Evolutionary conservation across 92 coral and sea anemone genomes (phyloP).

Genomic region (Porites cylindrica): DNA sequence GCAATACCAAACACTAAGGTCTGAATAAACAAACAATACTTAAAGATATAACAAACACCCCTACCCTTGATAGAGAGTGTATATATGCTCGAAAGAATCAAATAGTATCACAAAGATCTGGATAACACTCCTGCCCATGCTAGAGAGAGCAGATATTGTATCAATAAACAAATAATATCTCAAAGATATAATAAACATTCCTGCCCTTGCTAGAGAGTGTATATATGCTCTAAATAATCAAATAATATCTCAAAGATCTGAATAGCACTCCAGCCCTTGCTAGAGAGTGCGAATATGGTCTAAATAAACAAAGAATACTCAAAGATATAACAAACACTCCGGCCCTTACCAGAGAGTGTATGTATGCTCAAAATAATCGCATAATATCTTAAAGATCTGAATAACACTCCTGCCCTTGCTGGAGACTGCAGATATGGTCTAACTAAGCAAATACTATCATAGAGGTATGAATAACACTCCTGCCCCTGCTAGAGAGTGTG

Average conservation of each 20-base stretch:
- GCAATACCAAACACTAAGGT: background rate
- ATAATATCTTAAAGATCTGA: no score
- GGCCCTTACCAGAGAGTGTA: background rate
- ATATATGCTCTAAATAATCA: no score
- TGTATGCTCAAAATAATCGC: no score
- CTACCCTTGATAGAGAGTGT: background rate
- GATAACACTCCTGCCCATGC: background rate
- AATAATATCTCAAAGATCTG: background rate
- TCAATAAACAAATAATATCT: no score
- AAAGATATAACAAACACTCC: no score
- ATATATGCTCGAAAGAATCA: background rate
- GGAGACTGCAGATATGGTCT: no score
- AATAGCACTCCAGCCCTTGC: conserved; percentile 3
- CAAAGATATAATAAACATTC: background rate
- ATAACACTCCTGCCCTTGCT: background rate
- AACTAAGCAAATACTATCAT: background rate
- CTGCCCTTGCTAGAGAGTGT: conserved; percentile 13
- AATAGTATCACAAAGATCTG: background rate
- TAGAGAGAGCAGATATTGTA: background rate
- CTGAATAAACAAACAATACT: no score
- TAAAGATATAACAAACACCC: background rate
- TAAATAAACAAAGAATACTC: no score
- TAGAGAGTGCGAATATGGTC: background rate
- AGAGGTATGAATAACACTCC: conserved; percentile 1
- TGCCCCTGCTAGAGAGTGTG: conserved; percentile 1